Percentiles rank a stretch among this genome's conserved stretches.
These are phyloP conservation scores for Drosophila pruinosa DNA, from an alignment of 1,140 invertebrate genomes.

Conservation along the genomic window DNA sequence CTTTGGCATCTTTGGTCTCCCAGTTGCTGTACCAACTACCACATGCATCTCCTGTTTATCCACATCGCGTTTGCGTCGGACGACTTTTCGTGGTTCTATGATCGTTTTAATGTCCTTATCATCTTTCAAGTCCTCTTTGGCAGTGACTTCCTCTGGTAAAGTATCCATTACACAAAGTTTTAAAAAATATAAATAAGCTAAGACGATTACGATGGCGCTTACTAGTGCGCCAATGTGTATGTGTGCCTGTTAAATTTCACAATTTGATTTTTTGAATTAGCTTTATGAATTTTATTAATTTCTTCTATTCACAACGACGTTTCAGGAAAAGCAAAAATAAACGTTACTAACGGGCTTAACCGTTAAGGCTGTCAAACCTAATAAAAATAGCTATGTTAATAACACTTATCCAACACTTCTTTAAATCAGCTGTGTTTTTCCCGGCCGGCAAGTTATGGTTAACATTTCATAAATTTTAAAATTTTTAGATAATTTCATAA, in stretches of 20 bases:
- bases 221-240: conserved; percentile 12
- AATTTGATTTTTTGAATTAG: conserved; percentile 35
- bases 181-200: conserved; percentile 23
- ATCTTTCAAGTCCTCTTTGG: neutral
- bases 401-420: conserved; percentile 4
- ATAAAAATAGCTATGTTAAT: neutral
- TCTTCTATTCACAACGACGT: conserved; percentile 21
- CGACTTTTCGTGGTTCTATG: neutral
- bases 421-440: neutral
- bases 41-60: conserved; percentile 37
- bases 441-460: neutral
- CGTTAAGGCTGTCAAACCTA: neutral
- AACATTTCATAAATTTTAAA: neutral
- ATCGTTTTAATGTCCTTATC: neutral
- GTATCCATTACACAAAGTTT: conserved; percentile 24
- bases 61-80: conserved; percentile 34
- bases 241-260: conserved; percentile 32
- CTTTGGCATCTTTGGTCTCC: conserved; percentile 37
- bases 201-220: neutral
- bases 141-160: neutral
- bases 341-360: neutral
- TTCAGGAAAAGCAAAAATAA: conserved; percentile 23
- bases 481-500: too few species aligned
- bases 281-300: conserved; percentile 24
- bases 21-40: conserved; percentile 31